phyloP scores from a whole-genome alignment of 1,140 invertebrate species.

The Panulirus ornatus region DNA sequence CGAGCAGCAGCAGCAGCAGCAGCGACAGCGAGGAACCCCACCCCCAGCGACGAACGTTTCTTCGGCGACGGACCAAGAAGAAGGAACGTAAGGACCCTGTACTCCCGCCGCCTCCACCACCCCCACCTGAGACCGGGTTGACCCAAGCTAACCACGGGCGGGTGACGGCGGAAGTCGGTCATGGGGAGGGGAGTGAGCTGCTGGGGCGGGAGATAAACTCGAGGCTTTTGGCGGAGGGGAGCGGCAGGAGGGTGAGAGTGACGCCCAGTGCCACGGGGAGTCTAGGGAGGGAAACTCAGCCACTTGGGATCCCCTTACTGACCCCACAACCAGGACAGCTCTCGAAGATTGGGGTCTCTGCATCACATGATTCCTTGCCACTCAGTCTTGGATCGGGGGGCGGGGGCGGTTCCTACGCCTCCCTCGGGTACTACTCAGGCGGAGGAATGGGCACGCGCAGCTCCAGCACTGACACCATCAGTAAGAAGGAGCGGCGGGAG shows the following conservation, averaged over 20 bases:
- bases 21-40: constrained; percentile 44
- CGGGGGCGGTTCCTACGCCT: constrained; percentile 36
- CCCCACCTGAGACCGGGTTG: constrained; percentile 3
- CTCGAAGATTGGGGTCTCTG: constrained; percentile 58
- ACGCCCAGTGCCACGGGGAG: constrained; percentile 21
- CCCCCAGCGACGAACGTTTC: constrained; percentile 20
- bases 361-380: constrained; percentile 71
- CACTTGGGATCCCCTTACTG: constrained; percentile 65
- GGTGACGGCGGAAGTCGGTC: background rate
- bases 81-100: constrained; percentile 51
- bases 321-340: constrained; percentile 59
- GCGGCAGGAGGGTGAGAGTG: constrained; percentile 40
- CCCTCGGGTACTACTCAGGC: constrained; percentile 38
- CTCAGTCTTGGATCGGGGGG: constrained; percentile 62
- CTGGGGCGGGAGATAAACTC: background rate
- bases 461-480: constrained; percentile 72
- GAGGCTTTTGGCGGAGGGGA: background rate
- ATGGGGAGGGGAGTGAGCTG: background rate
- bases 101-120: constrained; percentile 49
- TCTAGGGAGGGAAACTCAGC: constrained; percentile 46
- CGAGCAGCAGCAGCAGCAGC: constrained; percentile 46
- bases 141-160: background rate
- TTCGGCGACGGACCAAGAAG: constrained; percentile 44
- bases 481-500: constrained; percentile 79
- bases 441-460: constrained; percentile 67